phyloP scores from a whole-genome alignment of 2,113 vertebrate species.

The Lepisosteus osseus region DNA sequence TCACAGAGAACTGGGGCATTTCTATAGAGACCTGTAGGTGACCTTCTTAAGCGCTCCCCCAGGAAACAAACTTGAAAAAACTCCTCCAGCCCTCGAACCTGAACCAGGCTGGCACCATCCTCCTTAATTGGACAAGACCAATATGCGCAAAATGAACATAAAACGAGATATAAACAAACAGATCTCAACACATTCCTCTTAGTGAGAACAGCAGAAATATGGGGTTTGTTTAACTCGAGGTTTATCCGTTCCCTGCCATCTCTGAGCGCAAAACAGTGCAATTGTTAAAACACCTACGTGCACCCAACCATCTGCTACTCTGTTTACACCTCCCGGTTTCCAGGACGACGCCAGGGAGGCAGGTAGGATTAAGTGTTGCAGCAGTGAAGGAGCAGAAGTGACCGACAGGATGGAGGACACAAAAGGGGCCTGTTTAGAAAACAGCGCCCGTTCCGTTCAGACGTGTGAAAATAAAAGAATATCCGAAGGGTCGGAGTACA shows the following conservation, averaged over 20 bases:
- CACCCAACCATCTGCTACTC: conserved; percentile 63
- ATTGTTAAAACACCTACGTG: conserved; percentile 52
- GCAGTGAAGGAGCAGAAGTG: conserved; percentile 1
- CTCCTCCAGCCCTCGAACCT: no score
- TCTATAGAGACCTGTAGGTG: no score
- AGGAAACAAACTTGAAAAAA: no score
- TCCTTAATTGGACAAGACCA: not conserved
- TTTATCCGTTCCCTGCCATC: not conserved
- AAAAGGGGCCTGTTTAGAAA: not conserved
- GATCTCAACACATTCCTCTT: no score
- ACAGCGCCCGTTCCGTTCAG: not conserved
- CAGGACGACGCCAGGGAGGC: conserved; percentile 55
- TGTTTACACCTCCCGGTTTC: conserved; percentile 54
- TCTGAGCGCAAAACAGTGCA: conserved; percentile 30
- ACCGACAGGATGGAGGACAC: conserved; percentile 2
- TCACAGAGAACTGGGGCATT: no score
- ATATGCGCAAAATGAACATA: not conserved
- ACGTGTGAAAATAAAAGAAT: not conserved
- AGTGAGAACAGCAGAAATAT: not conserved
- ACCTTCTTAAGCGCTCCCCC: no score
- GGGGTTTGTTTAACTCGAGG: not conserved
- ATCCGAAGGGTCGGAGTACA: not conserved
- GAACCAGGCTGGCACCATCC: no score
- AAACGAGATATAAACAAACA: not conserved
- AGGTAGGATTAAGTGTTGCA: conserved; percentile 45